Percentiles rank a stretch among this genome's conserved stretches.
Evolutionary conservation across 2,888 invertebrate species (phyloP).

Genomic region (Apamea anceps): DNA sequence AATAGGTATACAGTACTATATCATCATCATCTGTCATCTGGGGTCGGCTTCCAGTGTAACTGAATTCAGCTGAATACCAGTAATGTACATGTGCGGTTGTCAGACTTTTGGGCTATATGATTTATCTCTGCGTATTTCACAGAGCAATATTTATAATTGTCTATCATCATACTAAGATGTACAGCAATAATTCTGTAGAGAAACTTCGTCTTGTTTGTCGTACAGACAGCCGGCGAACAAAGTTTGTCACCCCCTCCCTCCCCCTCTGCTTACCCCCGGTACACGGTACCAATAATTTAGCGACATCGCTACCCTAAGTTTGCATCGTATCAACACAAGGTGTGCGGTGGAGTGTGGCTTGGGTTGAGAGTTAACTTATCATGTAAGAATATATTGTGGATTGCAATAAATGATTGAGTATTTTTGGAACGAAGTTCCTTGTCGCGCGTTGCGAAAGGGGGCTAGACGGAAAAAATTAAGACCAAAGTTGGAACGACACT

Average conservation of each 20-base stretch:
- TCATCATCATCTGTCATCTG: too few species aligned
- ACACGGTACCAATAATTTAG: constrained; percentile 81
- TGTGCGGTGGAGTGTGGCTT: constrained; percentile 65
- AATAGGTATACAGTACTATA: too few species aligned
- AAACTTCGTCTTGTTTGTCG: constrained; percentile 70
- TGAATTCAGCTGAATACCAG: too few species aligned
- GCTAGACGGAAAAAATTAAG: too few species aligned
- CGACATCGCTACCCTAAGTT: constrained; percentile 80
- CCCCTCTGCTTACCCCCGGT: constrained; percentile 53
- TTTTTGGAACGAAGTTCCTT: too few species aligned
- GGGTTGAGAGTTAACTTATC: constrained; percentile 42
- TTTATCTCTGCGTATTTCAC: neutral
- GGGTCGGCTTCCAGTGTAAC: too few species aligned
- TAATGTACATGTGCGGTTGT: too few species aligned
- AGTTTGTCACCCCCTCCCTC: constrained; percentile 53
- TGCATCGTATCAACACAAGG: constrained; percentile 80
- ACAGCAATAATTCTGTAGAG: constrained; percentile 69
- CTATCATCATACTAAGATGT: constrained; percentile 57
- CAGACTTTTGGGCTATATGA: too few species aligned
- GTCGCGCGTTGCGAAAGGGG: too few species aligned
- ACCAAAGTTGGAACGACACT: too few species aligned
- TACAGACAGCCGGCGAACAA: constrained; percentile 64
- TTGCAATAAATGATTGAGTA: neutral
- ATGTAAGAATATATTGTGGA: neutral
- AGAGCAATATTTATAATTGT: constrained; percentile 52